Base-by-base conservation (phyloP, 2,888 invertebrate genomes). In the Danaus chrysippus region DNA sequence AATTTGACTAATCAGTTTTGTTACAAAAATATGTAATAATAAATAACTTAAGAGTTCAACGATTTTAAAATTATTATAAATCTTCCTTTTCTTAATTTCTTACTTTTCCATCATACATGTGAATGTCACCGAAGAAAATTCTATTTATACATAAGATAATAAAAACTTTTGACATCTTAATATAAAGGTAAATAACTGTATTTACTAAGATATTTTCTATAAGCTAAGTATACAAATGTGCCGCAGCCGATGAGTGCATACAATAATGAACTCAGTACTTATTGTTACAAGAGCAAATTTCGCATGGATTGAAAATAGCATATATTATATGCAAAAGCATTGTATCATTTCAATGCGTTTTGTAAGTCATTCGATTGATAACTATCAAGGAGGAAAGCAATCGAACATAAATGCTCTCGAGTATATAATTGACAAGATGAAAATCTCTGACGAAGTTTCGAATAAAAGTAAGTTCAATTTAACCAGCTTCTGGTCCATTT, bases 381-480 rank as follows among this genome's bases (percentile, higher is more conserved):
- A 42, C 54, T 17, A 42, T 19, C 58, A 42, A 43, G 55, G 52
- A 57, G 60, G n/a, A 9, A 59, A 23, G 42, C 55, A 52, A 54
- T 52, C 42, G 1, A 17, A 57, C 10, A 52, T 59, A 63, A 62
- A 66, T 66, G 61, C 53, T 63, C 15, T 62, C 46, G 54, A 64
- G 55, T 63, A 62, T 57, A 63, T 63, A 49, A 53, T 58, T 52
- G 44, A 66, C 17, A 64, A 68, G 46, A 65, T 67, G 63, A 64
- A 60, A 53, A 63, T 61, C 17, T 43, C 62, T 10, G 59, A 67
- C 56, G 59, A 56, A 23, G 42, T 60, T 49, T 41, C 63, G 8
- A 62, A 59, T 42, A 70, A 68, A 65, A 64, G 70, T 70, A 63
- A 70, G 66, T 65, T 49, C 2, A 17, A 54, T 54, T 19, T 41